Percentiles rank a stretch among this genome's conserved stretches.
Evolutionary conservation across 2,888 invertebrate genomes (phyloP).

Genomic region (Orchestes rusci): DNA sequence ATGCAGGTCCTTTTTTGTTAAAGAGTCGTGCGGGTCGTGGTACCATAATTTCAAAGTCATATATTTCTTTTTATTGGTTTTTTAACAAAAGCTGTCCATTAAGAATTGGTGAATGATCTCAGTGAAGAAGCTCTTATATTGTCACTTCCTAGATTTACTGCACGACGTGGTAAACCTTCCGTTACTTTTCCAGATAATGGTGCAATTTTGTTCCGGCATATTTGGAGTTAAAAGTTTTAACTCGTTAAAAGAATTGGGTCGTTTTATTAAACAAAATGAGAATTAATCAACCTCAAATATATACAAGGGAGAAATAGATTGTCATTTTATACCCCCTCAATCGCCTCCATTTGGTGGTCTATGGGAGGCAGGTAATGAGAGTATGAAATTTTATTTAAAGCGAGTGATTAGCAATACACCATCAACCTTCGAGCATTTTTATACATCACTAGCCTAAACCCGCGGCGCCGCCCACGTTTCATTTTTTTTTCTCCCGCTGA

Average conservation of each 20-base stretch:
- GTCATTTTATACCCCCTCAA: constrained; percentile 17
- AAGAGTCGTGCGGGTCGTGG: too few relatives aligned
- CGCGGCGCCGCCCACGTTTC: too few relatives aligned
- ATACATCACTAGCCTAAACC: too few relatives aligned
- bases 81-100: constrained; percentile 21
- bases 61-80: constrained; percentile 17
- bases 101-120: constrained; percentile 25
- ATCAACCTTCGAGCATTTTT: too few relatives aligned
- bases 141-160: constrained; percentile 23
- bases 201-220: constrained; percentile 26
- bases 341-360: constrained; percentile 15
- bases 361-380: constrained; percentile 13
- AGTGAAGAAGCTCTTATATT: constrained; percentile 25
- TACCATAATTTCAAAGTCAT: constrained; percentile 14
- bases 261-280: too few relatives aligned
- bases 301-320: constrained; percentile 10
- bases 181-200: constrained; percentile 26
- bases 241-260: constrained; percentile 23
- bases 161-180: constrained; percentile 21
- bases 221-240: constrained; percentile 15
- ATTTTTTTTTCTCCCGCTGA: too few relatives aligned
- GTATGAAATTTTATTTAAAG: too few relatives aligned
- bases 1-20: too few relatives aligned
- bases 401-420: too few relatives aligned
- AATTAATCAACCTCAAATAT: too few relatives aligned